Evolutionary conservation across 2,888 invertebrate genomes (phyloP), one percentile per base, ranked within the genome.

Genomic region (Acleris literana): DNA sequence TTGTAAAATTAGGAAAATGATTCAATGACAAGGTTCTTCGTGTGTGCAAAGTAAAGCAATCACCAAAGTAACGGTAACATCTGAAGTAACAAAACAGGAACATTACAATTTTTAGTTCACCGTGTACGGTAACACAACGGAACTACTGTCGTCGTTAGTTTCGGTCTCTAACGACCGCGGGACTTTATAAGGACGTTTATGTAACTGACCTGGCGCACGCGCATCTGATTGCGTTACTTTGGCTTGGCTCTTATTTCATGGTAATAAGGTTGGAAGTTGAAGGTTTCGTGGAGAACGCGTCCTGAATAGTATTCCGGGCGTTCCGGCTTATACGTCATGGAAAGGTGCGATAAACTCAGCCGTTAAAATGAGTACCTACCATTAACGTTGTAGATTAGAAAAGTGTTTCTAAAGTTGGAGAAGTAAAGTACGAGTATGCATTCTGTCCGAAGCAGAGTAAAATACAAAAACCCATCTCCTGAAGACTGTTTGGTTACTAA

Each of bases 281-380:
- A 29, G 16, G 48, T 18, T 83, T 82, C 80, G 71, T 29, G 46
- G 2, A 46, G 17, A 17, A 73, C 82, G 83, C 78, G 82, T 71
- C 76, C 80, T 80, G 85, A 84, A 85, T 85, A 78, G 68, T 68
- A 66, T 71, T 70, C 74, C 74, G 39, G 13, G 13, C 3, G 33
- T 39, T 39, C 11, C 39, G 78, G 78, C 72, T 76, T 72, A 78
- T 75, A 75, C 74, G 69, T 39, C 55, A 17, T 69, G 68, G 60
- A 25, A 16, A 53, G 20, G 56, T 13, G 46, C n/a, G n/a, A 17
- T 46, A 17, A 2, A 46, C n/a, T 46, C 17, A 46, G n/a, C 17
- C 4, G 46, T 46, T 5, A 46, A 5, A 17, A 17, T 16, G 17
- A 46, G 39, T 39, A 46, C 46, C 6, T 46, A n/a, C 17, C 17